These are phyloP conservation scores for Noctua janthe DNA, from an alignment of 2,888 invertebrate species.

Conservation along the genomic window DNA sequence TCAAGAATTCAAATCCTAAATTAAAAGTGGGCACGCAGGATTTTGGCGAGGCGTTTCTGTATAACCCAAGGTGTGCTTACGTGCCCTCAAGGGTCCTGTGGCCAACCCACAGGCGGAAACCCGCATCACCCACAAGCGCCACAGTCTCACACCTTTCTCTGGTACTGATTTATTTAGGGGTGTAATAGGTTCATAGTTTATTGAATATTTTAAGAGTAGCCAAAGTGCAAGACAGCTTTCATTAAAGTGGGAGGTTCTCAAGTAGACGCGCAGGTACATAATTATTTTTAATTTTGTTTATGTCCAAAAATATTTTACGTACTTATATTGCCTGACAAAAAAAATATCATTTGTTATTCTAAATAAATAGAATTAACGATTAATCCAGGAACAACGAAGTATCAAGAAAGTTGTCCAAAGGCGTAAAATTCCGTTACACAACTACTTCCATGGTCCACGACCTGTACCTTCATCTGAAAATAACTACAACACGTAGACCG, in stretches of 20 bases:
- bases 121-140: constrained; percentile 2
- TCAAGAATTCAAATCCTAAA: too few species aligned
- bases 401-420: background rate
- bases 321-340: background rate
- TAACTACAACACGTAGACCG: background rate
- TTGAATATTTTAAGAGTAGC: background rate
- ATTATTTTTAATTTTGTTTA: background rate
- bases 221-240: background rate
- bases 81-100: background rate
- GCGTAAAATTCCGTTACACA: background rate
- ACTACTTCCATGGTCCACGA: background rate
- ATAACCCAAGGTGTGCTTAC: constrained; percentile 7
- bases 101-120: background rate
- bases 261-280: background rate
- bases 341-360: background rate
- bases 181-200: background rate
- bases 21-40: too few species aligned
- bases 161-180: constrained; percentile 20
- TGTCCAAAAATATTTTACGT: background rate
- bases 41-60: background rate
- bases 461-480: background rate
- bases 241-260: too few species aligned
- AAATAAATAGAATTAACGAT: background rate
- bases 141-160: constrained; percentile 1
- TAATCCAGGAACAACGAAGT: background rate